Base-by-base conservation (phyloP, 1,140 invertebrate species). In the Hestina assimilis region DNA sequence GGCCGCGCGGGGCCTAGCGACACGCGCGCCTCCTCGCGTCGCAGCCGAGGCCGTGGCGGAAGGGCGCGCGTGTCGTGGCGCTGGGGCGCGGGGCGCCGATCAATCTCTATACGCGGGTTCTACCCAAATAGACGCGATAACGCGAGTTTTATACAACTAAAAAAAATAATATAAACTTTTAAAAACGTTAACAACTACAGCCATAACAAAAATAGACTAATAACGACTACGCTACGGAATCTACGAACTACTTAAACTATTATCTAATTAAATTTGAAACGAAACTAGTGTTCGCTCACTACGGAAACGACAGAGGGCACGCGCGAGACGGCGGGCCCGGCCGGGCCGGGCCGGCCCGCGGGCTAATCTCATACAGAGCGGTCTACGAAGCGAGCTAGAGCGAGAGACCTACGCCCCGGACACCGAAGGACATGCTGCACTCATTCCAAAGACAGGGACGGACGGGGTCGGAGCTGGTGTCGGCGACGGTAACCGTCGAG, bases 131-230 rank as follows among this genome's bases (percentile, higher is more conserved):
- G 63, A 75, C 62, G 75, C 72, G 61, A 54, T 68, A 63, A 75
- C 76, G 69, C 72, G 69, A 76, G 56, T 66, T 72, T 59, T 74
- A 68, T 79, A 81, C 12, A 76, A 77, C 72, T 74, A 82, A 79
- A 83, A 72, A 76, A 78, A 76, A 79, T 74, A 62, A 80, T 84
- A 87, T 87, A 87, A 87, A 87, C 83, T 82, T 87, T 82, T 76
- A 80, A 82, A 85, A 84, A 87, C 74, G 72, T 87, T 85, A 87
- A 87, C 83, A 84, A 77, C 83, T 87, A 87, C 83, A 83, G 83
- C 83, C 80, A 85, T 85, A 87, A 87, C 82, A 83, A 85, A 87
- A 87, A 85, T 87, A 87, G 50, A 75, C 82, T 87, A 87, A 83
- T 79, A 81, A 83, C 78, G 61, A 85, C 84, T 87, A 87, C 75